These are phyloP conservation scores for Ectemnius continuus DNA, from an alignment of 2,888 invertebrate genomes.

Conservation along the genomic window DNA sequence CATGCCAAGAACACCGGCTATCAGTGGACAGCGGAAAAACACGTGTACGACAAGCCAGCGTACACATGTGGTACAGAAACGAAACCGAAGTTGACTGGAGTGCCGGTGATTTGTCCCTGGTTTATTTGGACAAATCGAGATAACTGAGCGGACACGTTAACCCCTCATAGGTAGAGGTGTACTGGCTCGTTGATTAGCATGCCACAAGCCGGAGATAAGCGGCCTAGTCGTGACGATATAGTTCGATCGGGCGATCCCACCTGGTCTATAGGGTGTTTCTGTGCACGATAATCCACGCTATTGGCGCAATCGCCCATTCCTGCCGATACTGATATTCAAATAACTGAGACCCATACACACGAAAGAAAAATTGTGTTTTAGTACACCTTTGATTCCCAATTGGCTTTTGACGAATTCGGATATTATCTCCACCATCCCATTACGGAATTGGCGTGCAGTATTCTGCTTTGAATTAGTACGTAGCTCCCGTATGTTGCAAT, in stretches of 20 bases:
- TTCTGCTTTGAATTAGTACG: too few relatives aligned
- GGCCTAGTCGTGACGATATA: conserved; percentile 73
- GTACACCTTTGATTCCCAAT: too few relatives aligned
- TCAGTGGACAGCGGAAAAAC: neutral
- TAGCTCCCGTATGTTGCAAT: too few relatives aligned
- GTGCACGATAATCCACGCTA: conserved; percentile 65
- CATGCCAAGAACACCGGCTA: neutral
- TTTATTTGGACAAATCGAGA: conserved; percentile 75
- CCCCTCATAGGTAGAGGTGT: conserved; percentile 60
- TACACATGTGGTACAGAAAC: conserved; percentile 50
- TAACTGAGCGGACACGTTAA: conserved; percentile 66
- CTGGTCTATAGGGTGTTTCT: conserved; percentile 64
- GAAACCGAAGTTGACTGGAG: conserved; percentile 65
- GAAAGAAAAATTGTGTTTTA: conserved; percentile 7
- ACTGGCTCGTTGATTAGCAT: conserved; percentile 72
- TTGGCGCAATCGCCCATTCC: conserved; percentile 37
- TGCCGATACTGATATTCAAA: conserved; percentile 15
- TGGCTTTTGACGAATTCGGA: too few relatives aligned
- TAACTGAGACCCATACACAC: neutral
- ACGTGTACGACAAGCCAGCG: neutral
- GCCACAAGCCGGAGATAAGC: conserved; percentile 75
- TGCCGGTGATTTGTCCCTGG: conserved; percentile 69
- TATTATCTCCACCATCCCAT: too few relatives aligned
- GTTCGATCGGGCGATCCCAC: conserved; percentile 53
- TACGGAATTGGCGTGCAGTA: too few relatives aligned